Percentiles rank a stretch among this genome's conserved stretches.
These are phyloP conservation scores for Oplegnathus fasciatus DNA, from an alignment of 2,113 vertebrate genomes.

Conservation along the genomic window DNA sequence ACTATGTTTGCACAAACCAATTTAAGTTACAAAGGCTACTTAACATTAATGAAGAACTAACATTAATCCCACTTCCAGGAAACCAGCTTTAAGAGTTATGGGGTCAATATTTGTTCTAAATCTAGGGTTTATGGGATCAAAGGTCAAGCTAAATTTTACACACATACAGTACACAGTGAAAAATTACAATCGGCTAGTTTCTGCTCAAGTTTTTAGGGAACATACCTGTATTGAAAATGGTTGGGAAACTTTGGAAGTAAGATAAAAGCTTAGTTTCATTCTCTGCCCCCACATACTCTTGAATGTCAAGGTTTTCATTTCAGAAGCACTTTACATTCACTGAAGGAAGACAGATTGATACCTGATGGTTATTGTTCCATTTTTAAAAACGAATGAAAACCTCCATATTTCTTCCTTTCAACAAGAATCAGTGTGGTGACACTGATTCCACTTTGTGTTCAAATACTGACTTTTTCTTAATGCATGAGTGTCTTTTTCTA, in stretches of 20 bases:
- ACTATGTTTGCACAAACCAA: too few species aligned
- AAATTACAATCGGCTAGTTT: neutral
- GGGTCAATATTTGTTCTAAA: neutral
- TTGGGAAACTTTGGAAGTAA: neutral
- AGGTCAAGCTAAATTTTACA: neutral
- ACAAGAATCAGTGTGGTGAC: neutral
- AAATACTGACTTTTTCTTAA: neutral
- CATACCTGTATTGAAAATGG: neutral
- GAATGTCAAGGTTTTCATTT: neutral
- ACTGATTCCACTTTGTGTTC: neutral
- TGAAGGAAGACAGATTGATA: neutral
- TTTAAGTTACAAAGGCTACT: neutral
- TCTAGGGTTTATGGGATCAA: neutral
- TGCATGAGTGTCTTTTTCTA: slow-evolving; percentile 7
- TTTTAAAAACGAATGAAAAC: neutral
- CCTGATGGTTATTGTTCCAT: neutral
- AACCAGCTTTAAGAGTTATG: neutral
- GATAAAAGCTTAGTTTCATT: neutral
- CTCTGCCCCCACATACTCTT: neutral
- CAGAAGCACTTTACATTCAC: neutral
- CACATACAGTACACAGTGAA: too few species aligned
- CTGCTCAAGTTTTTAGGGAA: neutral
- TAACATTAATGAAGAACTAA: neutral
- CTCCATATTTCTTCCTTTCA: slow-evolving; percentile 10
- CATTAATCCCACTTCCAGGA: neutral